These are phyloP conservation scores for Eupithecia insigniata DNA, from an alignment of 2,888 invertebrate genomes.

Conservation along the genomic window DNA sequence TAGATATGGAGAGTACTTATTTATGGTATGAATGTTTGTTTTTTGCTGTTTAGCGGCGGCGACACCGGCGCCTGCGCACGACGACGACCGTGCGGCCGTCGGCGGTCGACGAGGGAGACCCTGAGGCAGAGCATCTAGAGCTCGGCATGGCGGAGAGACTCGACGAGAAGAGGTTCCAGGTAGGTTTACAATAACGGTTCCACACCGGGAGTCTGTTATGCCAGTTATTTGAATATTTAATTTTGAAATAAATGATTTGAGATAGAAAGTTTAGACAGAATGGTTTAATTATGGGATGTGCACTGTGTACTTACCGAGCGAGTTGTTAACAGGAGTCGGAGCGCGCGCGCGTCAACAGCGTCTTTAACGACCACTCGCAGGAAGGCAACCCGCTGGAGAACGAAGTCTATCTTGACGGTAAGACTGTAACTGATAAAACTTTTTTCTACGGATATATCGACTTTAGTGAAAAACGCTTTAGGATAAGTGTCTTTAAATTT, in stretches of 20 bases:
- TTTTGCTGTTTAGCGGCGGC: constrained; percentile 62
- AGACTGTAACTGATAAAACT: not conserved
- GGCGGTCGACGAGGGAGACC: constrained; percentile 51
- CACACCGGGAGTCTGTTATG: no score
- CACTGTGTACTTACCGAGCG: not conserved
- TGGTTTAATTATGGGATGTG: not conserved
- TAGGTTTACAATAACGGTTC: constrained; percentile 30
- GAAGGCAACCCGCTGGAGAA: constrained; percentile 2
- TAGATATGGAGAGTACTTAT: not conserved
- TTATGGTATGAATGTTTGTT: not conserved
- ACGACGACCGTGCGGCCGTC: constrained; percentile 62
- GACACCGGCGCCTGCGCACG: constrained; percentile 69
- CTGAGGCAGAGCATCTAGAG: constrained; percentile 72
- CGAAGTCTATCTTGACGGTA: constrained; percentile 3
- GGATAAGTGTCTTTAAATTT: no score
- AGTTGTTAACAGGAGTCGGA: constrained; percentile 63
- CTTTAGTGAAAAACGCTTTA: no score
- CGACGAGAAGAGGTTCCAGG: constrained; percentile 75
- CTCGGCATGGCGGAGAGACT: constrained; percentile 71
- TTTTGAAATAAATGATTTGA: no score
- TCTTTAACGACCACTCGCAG: not conserved
- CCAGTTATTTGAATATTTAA: no score
- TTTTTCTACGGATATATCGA: no score
- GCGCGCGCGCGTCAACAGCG: constrained; percentile 39
- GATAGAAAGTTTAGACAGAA: no score